Evolutionary conservation across 35 echinoderm and acorn worm species (phyloP).

Genomic region (Anneissia japonica): DNA sequence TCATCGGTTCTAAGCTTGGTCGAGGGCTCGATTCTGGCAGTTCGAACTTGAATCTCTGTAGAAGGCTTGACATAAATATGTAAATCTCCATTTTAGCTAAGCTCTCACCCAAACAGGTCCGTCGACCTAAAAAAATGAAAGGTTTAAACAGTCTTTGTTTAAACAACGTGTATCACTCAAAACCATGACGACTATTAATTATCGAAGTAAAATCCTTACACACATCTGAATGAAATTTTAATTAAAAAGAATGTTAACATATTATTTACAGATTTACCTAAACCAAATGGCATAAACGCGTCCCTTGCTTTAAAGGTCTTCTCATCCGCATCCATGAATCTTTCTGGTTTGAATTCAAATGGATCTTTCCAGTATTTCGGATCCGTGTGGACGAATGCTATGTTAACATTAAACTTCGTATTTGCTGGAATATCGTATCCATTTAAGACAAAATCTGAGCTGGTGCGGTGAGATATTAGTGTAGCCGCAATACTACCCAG

Average conservation of each 20-base stretch:
- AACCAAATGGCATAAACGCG: background rate
- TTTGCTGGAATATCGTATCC: background rate
- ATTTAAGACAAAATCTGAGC: background rate
- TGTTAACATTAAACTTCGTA: background rate
- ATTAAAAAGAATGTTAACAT: background rate
- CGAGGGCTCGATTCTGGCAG: background rate
- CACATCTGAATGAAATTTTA: background rate
- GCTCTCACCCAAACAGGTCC: background rate
- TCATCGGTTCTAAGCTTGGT: background rate
- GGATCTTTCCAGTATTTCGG: background rate
- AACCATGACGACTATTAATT: too few relatives aligned
- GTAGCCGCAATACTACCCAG: background rate
- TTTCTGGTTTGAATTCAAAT: background rate
- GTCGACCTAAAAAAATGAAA: background rate
- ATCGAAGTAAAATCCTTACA: too few relatives aligned
- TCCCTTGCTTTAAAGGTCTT: background rate
- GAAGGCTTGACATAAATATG: background rate
- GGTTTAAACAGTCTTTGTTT: too few relatives aligned
- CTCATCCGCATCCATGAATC: background rate
- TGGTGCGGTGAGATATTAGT: background rate
- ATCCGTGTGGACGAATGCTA: background rate
- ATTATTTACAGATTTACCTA: background rate
- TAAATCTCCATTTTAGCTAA: conserved; percentile 10
- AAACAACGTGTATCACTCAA: too few relatives aligned
- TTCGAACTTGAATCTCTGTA: background rate